These are phyloP conservation scores for Nephrotoma flavescens DNA, from an alignment of 2,888 invertebrate genomes.

Conservation along the genomic window DNA sequence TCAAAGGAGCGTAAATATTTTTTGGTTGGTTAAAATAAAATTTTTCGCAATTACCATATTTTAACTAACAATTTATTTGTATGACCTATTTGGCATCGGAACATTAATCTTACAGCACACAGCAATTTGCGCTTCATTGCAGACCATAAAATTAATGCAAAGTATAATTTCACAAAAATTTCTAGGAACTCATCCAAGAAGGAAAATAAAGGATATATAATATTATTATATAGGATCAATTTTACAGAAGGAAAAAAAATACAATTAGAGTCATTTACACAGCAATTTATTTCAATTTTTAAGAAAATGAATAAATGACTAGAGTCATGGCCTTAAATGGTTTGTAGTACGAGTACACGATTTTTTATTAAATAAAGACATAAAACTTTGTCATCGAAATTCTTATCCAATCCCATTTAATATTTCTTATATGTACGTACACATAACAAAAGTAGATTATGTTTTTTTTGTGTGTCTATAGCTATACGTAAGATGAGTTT, in stretches of 20 bases:
- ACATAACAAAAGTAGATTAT: background rate
- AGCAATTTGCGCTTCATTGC: background rate
- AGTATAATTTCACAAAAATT: background rate
- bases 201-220: too few species aligned
- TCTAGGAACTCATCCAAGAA: background rate
- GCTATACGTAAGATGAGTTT: background rate
- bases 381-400: background rate
- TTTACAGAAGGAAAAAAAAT: background rate
- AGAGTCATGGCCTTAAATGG: background rate
- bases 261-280: background rate
- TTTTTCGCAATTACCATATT: too few species aligned
- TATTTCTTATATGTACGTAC: background rate
- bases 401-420: background rate
- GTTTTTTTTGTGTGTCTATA: background rate
- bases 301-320: background rate
- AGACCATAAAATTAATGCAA: background rate
- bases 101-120: background rate
- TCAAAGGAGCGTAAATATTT: too few species aligned
- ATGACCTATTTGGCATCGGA: background rate
- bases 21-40: too few species aligned
- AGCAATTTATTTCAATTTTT: background rate
- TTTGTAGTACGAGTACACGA: too few species aligned
- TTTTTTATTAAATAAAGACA: background rate
- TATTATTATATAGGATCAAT: background rate
- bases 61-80: too few species aligned